Percentiles rank a stretch among this genome's conserved stretches.
These are phyloP conservation scores for Tanaodytes sp. DNA, from an alignment of 2,888 invertebrate genomes.

Conservation along the genomic window DNA sequence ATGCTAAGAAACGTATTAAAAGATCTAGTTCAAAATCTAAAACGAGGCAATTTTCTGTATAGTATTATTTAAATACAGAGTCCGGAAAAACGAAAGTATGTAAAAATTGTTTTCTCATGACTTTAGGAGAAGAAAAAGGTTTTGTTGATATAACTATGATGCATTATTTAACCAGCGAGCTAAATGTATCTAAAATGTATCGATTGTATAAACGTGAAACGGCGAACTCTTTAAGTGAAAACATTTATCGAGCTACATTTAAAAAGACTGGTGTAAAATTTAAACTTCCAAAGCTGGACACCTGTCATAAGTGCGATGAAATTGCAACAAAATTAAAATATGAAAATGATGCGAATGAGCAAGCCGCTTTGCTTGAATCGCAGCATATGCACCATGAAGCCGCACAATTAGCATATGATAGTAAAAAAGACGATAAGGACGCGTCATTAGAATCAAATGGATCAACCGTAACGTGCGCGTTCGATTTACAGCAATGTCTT, in stretches of 20 bases:
- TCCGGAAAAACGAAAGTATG: constrained; percentile 16
- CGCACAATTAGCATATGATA: constrained; percentile 23
- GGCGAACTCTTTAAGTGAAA: neutral
- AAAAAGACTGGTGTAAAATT: constrained; percentile 42
- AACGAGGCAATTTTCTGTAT: constrained; percentile 3
- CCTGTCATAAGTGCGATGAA: constrained; percentile 21
- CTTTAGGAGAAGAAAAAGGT: constrained; percentile 21
- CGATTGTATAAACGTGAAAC: neutral
- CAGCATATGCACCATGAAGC: constrained; percentile 27
- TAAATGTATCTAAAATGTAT: too few relatives aligned
- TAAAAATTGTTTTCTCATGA: constrained; percentile 23
- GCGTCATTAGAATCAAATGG: constrained; percentile 15
- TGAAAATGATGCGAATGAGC: constrained; percentile 8
- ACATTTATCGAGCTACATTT: constrained; percentile 7
- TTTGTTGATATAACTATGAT: too few relatives aligned
- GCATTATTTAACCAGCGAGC: neutral
- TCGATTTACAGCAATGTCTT: constrained; percentile 3
- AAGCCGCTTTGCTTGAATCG: neutral
- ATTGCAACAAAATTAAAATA: constrained; percentile 14
- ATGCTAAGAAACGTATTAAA: too few relatives aligned
- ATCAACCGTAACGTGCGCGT: constrained; percentile 32
- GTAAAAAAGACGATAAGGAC: constrained; percentile 28
- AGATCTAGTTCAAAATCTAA: neutral
- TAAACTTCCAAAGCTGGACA: constrained; percentile 44
- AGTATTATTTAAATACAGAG: constrained; percentile 12